Percentiles rank a stretch among this genome's conserved stretches.
These are phyloP conservation scores for Megalopta genalis DNA, from an alignment of 1,140 invertebrate species.

Conservation along the genomic window DNA sequence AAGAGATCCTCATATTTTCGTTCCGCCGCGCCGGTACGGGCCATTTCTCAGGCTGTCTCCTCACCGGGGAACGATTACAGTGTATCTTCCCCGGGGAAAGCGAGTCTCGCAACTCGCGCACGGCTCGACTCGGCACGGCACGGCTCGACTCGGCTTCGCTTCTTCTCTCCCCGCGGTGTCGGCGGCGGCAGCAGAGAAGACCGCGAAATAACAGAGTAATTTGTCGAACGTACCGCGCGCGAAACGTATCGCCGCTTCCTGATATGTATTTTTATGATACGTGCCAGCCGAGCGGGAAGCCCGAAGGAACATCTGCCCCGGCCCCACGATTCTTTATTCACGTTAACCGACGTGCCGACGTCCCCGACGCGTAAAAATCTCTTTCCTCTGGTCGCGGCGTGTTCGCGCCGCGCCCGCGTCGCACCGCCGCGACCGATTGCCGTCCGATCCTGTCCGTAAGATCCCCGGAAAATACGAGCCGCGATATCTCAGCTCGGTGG, in stretches of 20 bases:
- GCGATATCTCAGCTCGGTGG: slow-evolving; percentile 47
- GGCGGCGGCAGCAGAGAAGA: too few species aligned
- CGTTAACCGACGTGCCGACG: slow-evolving; percentile 20
- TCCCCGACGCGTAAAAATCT: slow-evolving; percentile 44
- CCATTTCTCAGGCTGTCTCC: slow-evolving; percentile 34
- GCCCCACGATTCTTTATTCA: slow-evolving; percentile 49
- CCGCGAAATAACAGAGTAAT: slow-evolving; percentile 56
- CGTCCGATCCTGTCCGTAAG: slow-evolving; percentile 4
- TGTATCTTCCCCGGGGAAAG: slow-evolving; percentile 33
- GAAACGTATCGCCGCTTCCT: slow-evolving; percentile 13
- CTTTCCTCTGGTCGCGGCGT: slow-evolving; percentile 7
- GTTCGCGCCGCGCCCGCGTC: slow-evolving; percentile 11
- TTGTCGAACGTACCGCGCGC: slow-evolving; percentile 43
- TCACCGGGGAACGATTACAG: slow-evolving; percentile 35
- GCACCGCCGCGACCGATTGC: slow-evolving; percentile 7
- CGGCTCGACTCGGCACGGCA: too few species aligned
- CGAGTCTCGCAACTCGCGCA: neutral
- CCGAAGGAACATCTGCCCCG: slow-evolving; percentile 5
- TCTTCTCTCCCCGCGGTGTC: too few species aligned
- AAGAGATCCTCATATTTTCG: slow-evolving; percentile 21
- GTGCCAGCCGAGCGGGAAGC: neutral
- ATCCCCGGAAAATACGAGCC: slow-evolving; percentile 49
- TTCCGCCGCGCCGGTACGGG: neutral
- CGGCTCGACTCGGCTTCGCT: too few species aligned
- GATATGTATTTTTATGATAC: slow-evolving; percentile 31